A percentile compares a stretch with the other conserved stretches of the same genome.
These are phyloP conservation scores for Hypomecis atomaria DNA, from an alignment of 2,888 invertebrate species.

Conservation along the genomic window DNA sequence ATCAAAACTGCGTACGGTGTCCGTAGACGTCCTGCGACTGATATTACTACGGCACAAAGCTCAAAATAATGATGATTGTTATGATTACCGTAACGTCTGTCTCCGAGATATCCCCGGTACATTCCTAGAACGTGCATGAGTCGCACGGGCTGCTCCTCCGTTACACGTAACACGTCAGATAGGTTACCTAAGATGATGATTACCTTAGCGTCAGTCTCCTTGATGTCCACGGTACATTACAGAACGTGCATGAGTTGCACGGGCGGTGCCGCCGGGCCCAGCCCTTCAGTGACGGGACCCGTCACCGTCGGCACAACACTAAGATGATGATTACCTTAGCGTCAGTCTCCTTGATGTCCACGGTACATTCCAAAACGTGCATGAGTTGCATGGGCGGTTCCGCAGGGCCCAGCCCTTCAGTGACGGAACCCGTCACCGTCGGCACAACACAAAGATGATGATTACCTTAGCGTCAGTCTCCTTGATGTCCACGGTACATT, in stretches of 20 bases:
- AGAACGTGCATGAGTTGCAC: conserved; percentile 91
- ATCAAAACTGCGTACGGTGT: no score
- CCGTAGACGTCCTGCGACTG: no score
- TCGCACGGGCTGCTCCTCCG: no score
- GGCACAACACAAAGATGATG: no score
- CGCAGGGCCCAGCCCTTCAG: conserved; percentile 83
- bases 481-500: conserved; percentile 96
- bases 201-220: conserved; percentile 94
- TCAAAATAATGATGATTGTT: no score
- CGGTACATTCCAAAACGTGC: conserved; percentile 94
- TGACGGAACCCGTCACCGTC: conserved; percentile 24
- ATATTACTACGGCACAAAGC: no score
- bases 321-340: conserved; percentile 83
- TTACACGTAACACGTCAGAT: no score
- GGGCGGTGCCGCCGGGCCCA: conserved; percentile 85
- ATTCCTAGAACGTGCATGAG: no score
- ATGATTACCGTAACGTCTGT: no score
- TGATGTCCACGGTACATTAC: conserved; percentile 96
- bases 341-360: conserved; percentile 97
- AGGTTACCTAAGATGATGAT: no score
- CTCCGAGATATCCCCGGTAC: no score
- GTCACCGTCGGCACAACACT: no score
- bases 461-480: conserved; percentile 93
- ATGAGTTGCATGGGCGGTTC: conserved; percentile 87
- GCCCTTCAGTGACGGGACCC: conserved; percentile 65